Evolutionary conservation across 2,888 invertebrate genomes (phyloP), one percentile per base, ranked within the genome.

Genomic region (Cotesia congregata): DNA sequence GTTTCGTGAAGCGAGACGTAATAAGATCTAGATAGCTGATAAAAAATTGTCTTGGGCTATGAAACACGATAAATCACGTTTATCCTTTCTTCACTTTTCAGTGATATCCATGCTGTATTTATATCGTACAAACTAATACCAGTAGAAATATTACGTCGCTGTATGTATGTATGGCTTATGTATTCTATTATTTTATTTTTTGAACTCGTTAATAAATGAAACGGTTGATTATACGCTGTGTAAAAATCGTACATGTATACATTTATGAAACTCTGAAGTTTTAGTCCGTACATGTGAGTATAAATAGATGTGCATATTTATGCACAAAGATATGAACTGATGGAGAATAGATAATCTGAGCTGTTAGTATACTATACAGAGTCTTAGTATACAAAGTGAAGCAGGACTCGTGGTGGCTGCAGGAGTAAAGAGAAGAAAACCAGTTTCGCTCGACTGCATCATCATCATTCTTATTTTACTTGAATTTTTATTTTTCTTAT

Each of bases 381-480:
- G 30, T 30, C 30, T 30, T 30, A 30, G 30, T 30, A 30, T 30
- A 30, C 30, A 30, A 39, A 30, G 12, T 70, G 61, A 72, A 71
- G 20, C 72, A 76, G 41, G 65, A 41, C 65, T 72, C 70, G 74
- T 60, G 65, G 71, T 40, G 62, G 65, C 50, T 50, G 50, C 50
- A 50, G 61, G 76, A 30, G 30, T 30, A 30, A 3, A 73, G 75
- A 77, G 69, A 69, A 60, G 76, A 75, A 82, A 82, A 82, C 82
- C 82, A 76, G 81, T 81, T 82, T 79, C 78, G 72, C 72, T 78
- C 61, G 68, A 68, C 39, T 67, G 76, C 75, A 74, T 75, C 74
- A 60, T 64, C 41, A 75, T 78, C 72, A 75, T 75, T 75, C 60
- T 12, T 50, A 12, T 50, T 50, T 50, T 50, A 50, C 12, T 50